These are phyloP conservation scores for Staurois parvus DNA, from an alignment of 2,797 vertebrate species.

Conservation along the genomic window DNA sequence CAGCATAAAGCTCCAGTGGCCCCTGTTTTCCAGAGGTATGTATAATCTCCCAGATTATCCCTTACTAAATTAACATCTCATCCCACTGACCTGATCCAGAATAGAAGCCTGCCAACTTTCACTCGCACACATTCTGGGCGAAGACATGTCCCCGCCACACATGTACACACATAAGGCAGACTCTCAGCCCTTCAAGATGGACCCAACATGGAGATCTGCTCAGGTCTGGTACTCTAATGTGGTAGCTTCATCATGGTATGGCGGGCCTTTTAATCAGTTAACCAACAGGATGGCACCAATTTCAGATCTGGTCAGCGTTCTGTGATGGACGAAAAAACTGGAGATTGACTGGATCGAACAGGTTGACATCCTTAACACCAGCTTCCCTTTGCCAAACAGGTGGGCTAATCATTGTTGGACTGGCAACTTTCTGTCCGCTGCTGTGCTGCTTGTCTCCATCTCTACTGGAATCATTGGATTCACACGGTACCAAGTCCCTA, in stretches of 20 bases:
- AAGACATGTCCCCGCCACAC: neutral
- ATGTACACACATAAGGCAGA: neutral
- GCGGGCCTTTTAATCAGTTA: neutral
- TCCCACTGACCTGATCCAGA: constrained; percentile 39
- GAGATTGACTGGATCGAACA: no score
- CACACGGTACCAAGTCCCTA: neutral
- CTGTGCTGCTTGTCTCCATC: neutral
- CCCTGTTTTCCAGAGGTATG: constrained; percentile 9
- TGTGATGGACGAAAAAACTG: neutral
- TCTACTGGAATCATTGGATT: neutral
- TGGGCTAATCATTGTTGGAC: constrained; percentile 28
- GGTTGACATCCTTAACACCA: neutral
- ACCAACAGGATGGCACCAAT: neutral
- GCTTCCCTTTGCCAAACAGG: neutral
- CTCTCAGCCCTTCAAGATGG: neutral
- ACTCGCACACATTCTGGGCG: neutral
- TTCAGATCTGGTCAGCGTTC: neutral
- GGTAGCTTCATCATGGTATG: neutral
- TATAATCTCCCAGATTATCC: constrained; percentile 54
- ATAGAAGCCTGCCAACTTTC: constrained; percentile 1
- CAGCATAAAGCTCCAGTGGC: constrained; percentile 40
- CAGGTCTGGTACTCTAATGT: neutral
- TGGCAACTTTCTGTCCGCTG: neutral
- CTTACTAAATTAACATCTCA: constrained; percentile 44
- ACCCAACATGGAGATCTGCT: neutral